Percentiles rank a stretch among this genome's conserved stretches.
These are phyloP conservation scores for Aplysia californica DNA, from an alignment of 1,140 invertebrate genomes.

Conservation along the genomic window DNA sequence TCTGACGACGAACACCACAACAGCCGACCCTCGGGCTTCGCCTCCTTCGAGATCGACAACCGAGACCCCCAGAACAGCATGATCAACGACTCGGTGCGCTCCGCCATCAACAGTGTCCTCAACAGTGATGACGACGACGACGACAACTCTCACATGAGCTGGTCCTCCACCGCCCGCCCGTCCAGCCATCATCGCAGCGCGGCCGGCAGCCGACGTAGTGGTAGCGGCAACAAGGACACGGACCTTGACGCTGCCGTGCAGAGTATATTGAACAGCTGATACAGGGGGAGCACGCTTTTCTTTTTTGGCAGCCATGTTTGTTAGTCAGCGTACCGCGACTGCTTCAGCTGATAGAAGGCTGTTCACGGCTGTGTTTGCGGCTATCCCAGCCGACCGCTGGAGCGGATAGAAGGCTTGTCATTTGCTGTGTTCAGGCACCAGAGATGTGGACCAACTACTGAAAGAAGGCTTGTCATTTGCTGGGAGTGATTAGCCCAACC, in stretches of 20 bases:
- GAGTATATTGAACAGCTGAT: slow-evolving; percentile 12
- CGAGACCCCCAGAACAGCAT: slow-evolving; percentile 28
- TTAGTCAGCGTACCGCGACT: not conserved
- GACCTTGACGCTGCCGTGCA: slow-evolving; percentile 27
- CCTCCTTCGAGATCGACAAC: slow-evolving; percentile 24
- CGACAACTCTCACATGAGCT: slow-evolving; percentile 2
- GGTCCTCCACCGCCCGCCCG: not conserved
- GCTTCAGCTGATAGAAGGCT: not conserved
- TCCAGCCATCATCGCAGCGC: not conserved
- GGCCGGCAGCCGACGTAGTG: no score
- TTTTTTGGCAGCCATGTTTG: not conserved
- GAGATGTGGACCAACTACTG: no score
- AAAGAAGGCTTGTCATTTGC: no score
- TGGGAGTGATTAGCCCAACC: no score
- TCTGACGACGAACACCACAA: slow-evolving; percentile 1
- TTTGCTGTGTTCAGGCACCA: not conserved
- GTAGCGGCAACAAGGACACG: slow-evolving; percentile 2
- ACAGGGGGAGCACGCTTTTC: not conserved
- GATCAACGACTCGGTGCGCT: slow-evolving; percentile 24
- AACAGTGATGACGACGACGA: slow-evolving; percentile 6
- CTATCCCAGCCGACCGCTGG: not conserved
- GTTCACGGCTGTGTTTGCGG: not conserved
- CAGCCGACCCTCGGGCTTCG: no score
- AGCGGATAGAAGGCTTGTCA: not conserved
- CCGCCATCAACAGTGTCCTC: slow-evolving; percentile 22